These are phyloP conservation scores for Araneus ventricosus DNA, from an alignment of 1,140 invertebrate species.

Conservation along the genomic window DNA sequence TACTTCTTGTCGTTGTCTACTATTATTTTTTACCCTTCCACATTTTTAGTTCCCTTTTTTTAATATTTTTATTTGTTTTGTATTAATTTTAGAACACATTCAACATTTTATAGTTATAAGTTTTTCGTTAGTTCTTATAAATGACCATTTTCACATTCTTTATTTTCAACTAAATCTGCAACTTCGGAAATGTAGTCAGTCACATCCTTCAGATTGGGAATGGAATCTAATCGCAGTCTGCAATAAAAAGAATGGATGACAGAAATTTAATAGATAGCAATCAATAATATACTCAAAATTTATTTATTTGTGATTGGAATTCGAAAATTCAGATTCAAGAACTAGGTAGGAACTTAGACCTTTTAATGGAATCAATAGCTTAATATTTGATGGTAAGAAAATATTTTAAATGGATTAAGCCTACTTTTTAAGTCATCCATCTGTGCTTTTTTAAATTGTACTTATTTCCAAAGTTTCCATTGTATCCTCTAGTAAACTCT, in stretches of 20 bases:
- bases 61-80: too few species aligned
- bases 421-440: too few species aligned
- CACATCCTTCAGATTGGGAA: not conserved
- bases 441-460: too few species aligned
- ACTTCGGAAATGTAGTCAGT: not conserved
- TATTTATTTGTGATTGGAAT: not conserved
- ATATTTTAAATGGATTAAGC: too few species aligned
- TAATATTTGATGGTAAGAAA: not conserved
- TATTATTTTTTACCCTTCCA: too few species aligned
- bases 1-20: too few species aligned
- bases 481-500: too few species aligned
- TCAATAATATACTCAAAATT: not conserved
- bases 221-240: not conserved
- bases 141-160: not conserved
- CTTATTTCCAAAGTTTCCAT: too few species aligned
- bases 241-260: not conserved
- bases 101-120: not conserved
- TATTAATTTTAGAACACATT: not conserved
- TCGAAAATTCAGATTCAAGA: not conserved
- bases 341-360: not conserved
- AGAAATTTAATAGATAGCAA: not conserved
- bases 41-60: too few species aligned
- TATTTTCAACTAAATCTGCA: not conserved
- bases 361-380: not conserved
- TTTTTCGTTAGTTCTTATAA: not conserved